Conservation (phyloP, 2,797 vertebrate genomes). For the Pangasius larnaudii region DNA sequence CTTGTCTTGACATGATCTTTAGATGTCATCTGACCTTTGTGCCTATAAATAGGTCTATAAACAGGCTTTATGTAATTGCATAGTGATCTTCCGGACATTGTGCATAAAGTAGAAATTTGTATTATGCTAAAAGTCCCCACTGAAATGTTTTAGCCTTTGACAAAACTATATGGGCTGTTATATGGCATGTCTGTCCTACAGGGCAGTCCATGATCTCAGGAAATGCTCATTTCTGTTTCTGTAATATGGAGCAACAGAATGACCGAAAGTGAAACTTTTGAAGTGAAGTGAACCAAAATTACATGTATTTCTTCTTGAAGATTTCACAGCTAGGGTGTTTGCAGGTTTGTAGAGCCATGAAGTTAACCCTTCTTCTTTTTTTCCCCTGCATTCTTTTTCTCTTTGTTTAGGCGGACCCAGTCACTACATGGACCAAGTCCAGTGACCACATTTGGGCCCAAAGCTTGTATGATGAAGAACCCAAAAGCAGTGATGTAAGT, state of each 20-base stretch:
- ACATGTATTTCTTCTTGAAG: background rate
- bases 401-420: conserved; percentile 83
- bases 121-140: background rate
- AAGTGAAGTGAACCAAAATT: no score
- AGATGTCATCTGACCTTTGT: background rate
- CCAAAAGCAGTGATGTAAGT: conserved; percentile 96
- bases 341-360: background rate
- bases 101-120: background rate
- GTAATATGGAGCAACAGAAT: background rate
- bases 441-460: conserved; percentile 96
- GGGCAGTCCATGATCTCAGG: background rate
- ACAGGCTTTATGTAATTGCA: background rate
- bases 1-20: background rate
- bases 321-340: background rate
- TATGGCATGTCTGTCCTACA: background rate
- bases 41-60: background rate
- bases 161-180: background rate
- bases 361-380: background rate
- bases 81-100: background rate
- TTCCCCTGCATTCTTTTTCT: background rate
- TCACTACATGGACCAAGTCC: conserved; percentile 96
- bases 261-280: background rate
- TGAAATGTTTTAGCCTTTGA: conserved; percentile 1
- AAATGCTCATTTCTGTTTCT: background rate
- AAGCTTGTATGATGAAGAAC: conserved; percentile 96